Base-by-base conservation (phyloP, 2,888 invertebrate species). In the Cordylochernes scorpioides region DNA sequence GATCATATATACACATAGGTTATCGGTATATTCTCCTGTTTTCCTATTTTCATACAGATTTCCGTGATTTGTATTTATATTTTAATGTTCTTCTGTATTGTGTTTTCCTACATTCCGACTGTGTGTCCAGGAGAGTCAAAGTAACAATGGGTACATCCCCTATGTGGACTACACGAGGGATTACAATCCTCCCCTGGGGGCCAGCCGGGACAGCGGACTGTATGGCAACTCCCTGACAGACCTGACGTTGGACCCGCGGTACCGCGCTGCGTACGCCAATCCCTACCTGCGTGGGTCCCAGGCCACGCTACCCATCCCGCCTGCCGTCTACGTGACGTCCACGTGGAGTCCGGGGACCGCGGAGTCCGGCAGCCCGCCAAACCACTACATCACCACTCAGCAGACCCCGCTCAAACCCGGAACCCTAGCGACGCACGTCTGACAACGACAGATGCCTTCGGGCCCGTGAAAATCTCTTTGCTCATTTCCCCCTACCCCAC, bases 121-220 rank as follows among this genome's bases (percentile, higher is more conserved):
- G n/a, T n/a, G n/a, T n/a, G n/a, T n/a, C 6, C 33, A 43, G 43
- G 43, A 43, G 32, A 35, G 37, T 21, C 43, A 73, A 45, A 73
- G 70, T 53, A 71, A 68, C 51, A 74, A 74, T 47, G 74, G 74
- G 15, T 78, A 77, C 52, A 71, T 74, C 36, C 75, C 77, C 1
- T 82, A 78, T 51, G 74, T 74, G 26, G 80, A 82, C 52, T 82
- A 77, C 50, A 66, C 70, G 5, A 65, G 77, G 17, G 80, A 82
- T 51, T 82, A 80, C 54, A 77, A 73, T 45, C 80, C 80, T 3
- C 77, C 78, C 4, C 36, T 35, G 12, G 57, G 60, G 44, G 59
- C 57, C 8, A 47, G 41, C 17, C 41, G 40, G 32, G 42, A 42
- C 32, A 39, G 42, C 32, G 42, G 44, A 21, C 45, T 46, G 15